These are phyloP conservation scores for Spilarctia lutea DNA, from an alignment of 2,888 invertebrate species.

Conservation along the genomic window DNA sequence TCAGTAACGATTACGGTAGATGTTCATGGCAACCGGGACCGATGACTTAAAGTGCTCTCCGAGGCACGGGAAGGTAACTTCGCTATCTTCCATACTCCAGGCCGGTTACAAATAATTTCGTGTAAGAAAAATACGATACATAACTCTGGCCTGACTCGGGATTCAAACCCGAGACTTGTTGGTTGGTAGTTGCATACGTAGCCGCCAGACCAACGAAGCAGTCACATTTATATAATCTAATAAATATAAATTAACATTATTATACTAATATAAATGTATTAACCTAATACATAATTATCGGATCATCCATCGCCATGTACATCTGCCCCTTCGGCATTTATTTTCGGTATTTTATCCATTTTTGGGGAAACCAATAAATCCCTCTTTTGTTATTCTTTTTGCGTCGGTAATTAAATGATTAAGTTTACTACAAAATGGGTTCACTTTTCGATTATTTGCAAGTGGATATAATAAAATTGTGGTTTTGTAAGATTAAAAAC, in stretches of 20 bases:
- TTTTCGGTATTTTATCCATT: slow-evolving; percentile 60
- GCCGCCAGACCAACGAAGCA: too few species aligned
- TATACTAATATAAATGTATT: slow-evolving; percentile 47
- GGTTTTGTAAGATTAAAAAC: background rate
- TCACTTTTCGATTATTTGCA: background rate
- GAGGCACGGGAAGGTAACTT: too few species aligned
- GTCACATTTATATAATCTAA: background rate
- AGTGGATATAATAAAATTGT: background rate
- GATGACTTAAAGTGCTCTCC: too few species aligned
- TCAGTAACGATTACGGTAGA: too few species aligned
- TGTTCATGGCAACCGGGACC: too few species aligned
- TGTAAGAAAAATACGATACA: too few species aligned
- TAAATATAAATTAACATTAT: background rate
- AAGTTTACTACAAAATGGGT: slow-evolving; percentile 16
- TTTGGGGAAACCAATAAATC: slow-evolving; percentile 62
- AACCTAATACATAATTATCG: slow-evolving; percentile 61
- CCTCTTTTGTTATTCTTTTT: slow-evolving; percentile 50
- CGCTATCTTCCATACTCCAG: too few species aligned
- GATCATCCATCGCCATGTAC: slow-evolving; percentile 56
- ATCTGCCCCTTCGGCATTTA: slow-evolving; percentile 37
- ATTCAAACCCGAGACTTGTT: too few species aligned
- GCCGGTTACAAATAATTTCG: too few species aligned
- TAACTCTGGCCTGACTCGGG: too few species aligned
- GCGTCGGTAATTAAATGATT: slow-evolving; percentile 46
- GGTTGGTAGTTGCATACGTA: too few species aligned